Base-by-base conservation (phyloP, 2,113 vertebrate species). In the Aegotheles bennettii region DNA sequence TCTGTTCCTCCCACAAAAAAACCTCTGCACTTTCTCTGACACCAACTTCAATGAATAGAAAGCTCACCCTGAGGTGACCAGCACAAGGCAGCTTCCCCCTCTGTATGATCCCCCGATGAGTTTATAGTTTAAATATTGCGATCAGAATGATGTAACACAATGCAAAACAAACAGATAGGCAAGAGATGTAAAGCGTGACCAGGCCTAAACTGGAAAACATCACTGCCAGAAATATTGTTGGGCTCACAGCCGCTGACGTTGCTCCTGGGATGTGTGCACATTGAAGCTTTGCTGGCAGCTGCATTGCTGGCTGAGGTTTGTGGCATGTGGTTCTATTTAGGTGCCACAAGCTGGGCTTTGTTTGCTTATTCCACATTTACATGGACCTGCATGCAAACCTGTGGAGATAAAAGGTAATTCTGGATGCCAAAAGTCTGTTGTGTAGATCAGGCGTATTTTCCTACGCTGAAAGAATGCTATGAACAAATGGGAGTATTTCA, bases 111-210 rank as follows among this genome's bases (percentile, higher is more conserved):
- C 79, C 82, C 90, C 0, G 6, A 88, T 74, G 94, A 90, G 88
- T 95, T 94, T 95, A 86, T 63, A 88, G 71, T 84, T 96, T 91
- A 94, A 93, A 63, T 70, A 63, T 61, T 94, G 94, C 43, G 38
- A 84, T 47, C 0, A 4, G 70, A 87, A 68, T 93, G 94, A 95
- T 70, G 75, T 67, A 95, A 88, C 82, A 36, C 47, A 86, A 84
- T 31, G 64, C 94, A 95, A 88, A 97, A 80, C 84, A 95, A 97
- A 96, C 89, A 95, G 94, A 96, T 93, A 91, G 94, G 87, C 61
- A 89, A 51, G 85, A 90, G 67, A 88, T 86, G 81, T 43, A 91
- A 85, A 86, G 92, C 0, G 2, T 47, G 85, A 87, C 79, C 87
- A 81, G 88, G 71, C 50, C 68, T 71, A 81, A 93, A 92, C 90